Evolutionary conservation across 2,113 vertebrate genomes (phyloP).

Genomic region (Gopherus flavomarginatus): DNA sequence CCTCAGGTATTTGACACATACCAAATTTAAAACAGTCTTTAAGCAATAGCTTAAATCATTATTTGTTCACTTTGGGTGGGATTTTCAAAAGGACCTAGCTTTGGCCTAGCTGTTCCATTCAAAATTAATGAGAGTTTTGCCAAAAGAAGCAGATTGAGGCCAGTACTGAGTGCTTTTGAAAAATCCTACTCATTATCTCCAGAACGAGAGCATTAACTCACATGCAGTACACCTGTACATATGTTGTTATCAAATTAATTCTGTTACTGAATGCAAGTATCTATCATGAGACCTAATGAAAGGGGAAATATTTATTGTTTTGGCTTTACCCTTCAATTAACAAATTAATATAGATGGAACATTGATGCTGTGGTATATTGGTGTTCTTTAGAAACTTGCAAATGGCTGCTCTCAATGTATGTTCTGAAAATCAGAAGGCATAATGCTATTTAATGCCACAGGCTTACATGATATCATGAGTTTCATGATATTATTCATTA

Average conservation of each 20-base stretch:
- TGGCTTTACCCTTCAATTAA: background rate
- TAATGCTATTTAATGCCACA: background rate
- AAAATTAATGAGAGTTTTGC: background rate
- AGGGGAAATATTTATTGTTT: background rate
- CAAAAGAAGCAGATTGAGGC: background rate
- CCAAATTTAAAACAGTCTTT: background rate
- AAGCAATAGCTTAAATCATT: background rate
- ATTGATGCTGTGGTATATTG: accelerated
- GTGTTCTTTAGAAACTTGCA: background rate
- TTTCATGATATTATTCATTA: background rate
- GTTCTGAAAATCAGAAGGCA: background rate
- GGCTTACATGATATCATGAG: background rate
- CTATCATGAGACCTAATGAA: background rate
- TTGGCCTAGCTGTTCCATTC: background rate
- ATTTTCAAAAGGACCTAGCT: background rate
- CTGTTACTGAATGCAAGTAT: background rate
- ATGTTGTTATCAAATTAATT: background rate
- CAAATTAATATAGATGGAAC: background rate
- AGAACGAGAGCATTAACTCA: background rate
- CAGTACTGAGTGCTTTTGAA: background rate
- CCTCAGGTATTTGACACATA: background rate
- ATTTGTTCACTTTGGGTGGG: background rate
- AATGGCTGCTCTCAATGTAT: background rate
- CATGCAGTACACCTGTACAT: accelerated
- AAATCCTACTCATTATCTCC: background rate